These are phyloP conservation scores for Apantesis nais DNA, from an alignment of 2,888 invertebrate species.

Conservation along the genomic window DNA sequence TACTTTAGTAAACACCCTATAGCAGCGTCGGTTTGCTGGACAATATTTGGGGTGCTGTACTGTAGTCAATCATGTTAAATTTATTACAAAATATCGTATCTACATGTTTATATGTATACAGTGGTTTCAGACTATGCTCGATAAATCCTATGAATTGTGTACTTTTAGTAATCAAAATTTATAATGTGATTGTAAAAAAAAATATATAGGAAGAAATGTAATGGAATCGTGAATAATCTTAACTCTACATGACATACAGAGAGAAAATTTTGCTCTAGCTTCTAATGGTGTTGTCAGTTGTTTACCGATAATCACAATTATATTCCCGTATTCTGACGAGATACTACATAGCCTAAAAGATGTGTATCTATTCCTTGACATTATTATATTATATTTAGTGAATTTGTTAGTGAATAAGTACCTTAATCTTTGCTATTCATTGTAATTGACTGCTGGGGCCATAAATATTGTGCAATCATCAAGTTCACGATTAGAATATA, in stretches of 20 bases:
- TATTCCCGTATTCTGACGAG: constrained; percentile 23
- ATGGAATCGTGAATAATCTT: constrained; percentile 43
- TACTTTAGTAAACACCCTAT: constrained; percentile 72
- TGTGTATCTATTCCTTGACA: constrained; percentile 23
- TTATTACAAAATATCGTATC: constrained; percentile 67
- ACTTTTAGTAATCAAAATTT: constrained; percentile 65
- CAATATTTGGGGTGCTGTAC: constrained; percentile 77
- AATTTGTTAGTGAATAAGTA: constrained; percentile 21
- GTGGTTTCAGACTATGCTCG: constrained; percentile 74
- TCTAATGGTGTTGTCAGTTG: constrained; percentile 37
- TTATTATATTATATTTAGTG: constrained; percentile 16
- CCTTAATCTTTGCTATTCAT: constrained; percentile 17
- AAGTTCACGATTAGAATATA: constrained; percentile 5
- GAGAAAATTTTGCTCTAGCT: constrained; percentile 49
- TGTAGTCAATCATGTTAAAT: constrained; percentile 82
- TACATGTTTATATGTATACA: constrained; percentile 64
- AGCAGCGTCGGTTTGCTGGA: constrained; percentile 72
- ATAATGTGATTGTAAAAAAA: constrained; percentile 53
- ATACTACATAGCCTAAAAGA: constrained; percentile 10
- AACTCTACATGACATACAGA: constrained; percentile 44
- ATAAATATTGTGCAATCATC: constrained; percentile 19
- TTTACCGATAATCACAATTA: background rate
- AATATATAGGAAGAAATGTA: constrained; percentile 44
- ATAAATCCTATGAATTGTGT: constrained; percentile 64
- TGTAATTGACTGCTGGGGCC: constrained; percentile 19